Evolutionary conservation across 2,797 vertebrate species (phyloP).

Genomic region (Novumbra hubbsi): DNA sequence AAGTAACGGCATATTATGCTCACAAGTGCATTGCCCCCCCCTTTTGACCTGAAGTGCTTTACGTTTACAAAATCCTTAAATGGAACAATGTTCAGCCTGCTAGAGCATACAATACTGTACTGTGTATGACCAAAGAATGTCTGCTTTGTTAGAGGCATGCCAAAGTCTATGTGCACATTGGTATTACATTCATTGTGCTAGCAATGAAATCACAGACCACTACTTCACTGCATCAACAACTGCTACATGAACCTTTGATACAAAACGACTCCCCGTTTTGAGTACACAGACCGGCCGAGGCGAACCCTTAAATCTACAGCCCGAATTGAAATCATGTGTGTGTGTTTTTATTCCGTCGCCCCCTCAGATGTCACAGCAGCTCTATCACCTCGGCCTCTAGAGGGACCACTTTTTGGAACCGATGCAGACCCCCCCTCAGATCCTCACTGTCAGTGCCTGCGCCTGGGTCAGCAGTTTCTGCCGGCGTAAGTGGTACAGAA

Average conservation of each 20-base stretch:
- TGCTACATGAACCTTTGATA: background rate
- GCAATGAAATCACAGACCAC: background rate
- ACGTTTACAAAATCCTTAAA: background rate
- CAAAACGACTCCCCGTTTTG: background rate
- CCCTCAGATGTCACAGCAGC: conserved; percentile 33
- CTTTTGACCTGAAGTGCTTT: background rate
- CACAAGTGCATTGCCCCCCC: background rate
- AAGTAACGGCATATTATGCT: background rate
- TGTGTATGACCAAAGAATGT: no score
- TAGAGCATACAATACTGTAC: no score
- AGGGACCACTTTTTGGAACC: conserved; percentile 43
- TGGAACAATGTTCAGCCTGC: no score
- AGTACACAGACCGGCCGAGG: background rate
- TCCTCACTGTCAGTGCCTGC: conserved; percentile 68
- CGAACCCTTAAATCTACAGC: background rate
- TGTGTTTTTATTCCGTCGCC: conserved; percentile 28
- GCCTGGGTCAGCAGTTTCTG: conserved; percentile 71
- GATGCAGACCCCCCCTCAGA: conserved; percentile 66
- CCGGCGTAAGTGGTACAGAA: conserved; percentile 58
- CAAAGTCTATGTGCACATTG: no score
- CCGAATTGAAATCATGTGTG: conserved; percentile 5
- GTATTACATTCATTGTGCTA: background rate
- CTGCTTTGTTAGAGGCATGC: no score
- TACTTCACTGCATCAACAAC: background rate
- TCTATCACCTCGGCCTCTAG: conserved; percentile 29